phyloP scores from a whole-genome alignment of 2,113 vertebrate genomes.

The Caretta caretta region DNA sequence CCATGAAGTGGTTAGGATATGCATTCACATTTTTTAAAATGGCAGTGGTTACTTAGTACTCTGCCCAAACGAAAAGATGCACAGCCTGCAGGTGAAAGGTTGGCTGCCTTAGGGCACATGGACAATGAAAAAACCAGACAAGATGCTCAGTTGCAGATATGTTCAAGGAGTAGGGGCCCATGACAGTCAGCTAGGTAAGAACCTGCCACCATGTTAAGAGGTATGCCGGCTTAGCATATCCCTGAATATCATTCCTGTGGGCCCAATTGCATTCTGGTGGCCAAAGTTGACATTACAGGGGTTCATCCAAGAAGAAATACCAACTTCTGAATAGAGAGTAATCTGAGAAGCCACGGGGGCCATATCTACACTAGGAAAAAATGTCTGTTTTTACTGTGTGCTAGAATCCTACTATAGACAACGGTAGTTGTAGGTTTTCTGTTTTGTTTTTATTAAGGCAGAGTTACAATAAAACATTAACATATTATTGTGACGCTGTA shows the following conservation, averaged over 20 bases:
- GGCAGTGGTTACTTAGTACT: slow-evolving; percentile 4
- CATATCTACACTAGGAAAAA: accelerated
- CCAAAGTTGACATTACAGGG: neutral
- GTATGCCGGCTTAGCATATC: slow-evolving; percentile 31
- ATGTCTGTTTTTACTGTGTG: slow-evolving; percentile 16
- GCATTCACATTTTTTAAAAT: neutral
- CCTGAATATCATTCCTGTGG: neutral
- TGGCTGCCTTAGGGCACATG: neutral
- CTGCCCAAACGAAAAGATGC: neutral
- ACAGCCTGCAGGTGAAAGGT: neutral
- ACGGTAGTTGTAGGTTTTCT: neutral
- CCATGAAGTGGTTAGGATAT: neutral
- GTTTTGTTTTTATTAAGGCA: neutral
- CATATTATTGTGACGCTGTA: no score
- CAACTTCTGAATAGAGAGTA: slow-evolving; percentile 15
- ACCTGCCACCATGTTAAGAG: neutral
- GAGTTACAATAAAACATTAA: neutral
- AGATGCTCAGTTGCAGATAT: neutral
- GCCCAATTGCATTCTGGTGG: neutral
- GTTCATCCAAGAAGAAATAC: slow-evolving; percentile 2
- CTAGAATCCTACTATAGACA: neutral
- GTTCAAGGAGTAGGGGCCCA: slow-evolving; percentile 14
- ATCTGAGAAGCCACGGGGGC: neutral
- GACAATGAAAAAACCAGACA: slow-evolving; percentile 19
- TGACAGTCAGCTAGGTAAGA: neutral